Evolutionary conservation across 2,113 vertebrate genomes (phyloP).

Genomic region (Noturus placidus): DNA sequence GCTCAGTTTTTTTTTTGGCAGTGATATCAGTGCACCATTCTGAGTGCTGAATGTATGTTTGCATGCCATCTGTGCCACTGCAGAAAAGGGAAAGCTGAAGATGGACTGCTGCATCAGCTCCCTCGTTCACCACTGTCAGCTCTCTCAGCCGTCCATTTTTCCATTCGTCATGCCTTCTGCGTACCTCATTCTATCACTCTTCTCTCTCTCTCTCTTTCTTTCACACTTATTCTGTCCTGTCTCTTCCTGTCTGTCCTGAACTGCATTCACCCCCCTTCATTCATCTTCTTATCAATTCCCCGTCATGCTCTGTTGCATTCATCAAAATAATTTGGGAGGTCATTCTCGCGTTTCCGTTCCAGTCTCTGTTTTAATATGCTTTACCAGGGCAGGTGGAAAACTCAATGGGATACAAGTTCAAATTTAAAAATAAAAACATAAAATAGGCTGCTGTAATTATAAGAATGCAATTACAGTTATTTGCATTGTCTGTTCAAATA

Average conservation of each 20-base stretch:
- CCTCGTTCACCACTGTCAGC: slow-evolving; percentile 55
- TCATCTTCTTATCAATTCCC: slow-evolving; percentile 18
- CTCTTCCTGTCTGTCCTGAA: slow-evolving; percentile 47
- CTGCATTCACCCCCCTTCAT: slow-evolving; percentile 41
- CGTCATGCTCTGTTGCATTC: slow-evolving; percentile 29
- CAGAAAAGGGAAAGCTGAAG: slow-evolving; percentile 25
- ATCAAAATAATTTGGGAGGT: slow-evolving; percentile 18
- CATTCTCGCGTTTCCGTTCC: not conserved
- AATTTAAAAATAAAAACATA: not conserved
- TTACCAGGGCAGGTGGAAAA: slow-evolving; percentile 3
- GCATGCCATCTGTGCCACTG: slow-evolving; percentile 27
- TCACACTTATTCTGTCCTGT: slow-evolving; percentile 42
- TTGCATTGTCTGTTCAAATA: not conserved
- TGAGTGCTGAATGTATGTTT: slow-evolving; percentile 1
- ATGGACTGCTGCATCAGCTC: slow-evolving; percentile 8
- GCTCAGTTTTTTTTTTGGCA: not conserved
- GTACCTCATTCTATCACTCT: not conserved
- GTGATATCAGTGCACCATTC: not conserved
- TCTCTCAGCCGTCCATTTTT: slow-evolving; percentile 42
- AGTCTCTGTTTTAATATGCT: slow-evolving; percentile 9
- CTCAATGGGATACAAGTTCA: not conserved
- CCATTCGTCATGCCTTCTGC: slow-evolving; percentile 19
- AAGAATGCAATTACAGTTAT: not conserved
- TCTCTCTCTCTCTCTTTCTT: slow-evolving; percentile 26
- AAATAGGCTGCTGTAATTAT: not conserved